Conservation (phyloP, 2,888 invertebrate species). For the Plagodis dolabraria region DNA sequence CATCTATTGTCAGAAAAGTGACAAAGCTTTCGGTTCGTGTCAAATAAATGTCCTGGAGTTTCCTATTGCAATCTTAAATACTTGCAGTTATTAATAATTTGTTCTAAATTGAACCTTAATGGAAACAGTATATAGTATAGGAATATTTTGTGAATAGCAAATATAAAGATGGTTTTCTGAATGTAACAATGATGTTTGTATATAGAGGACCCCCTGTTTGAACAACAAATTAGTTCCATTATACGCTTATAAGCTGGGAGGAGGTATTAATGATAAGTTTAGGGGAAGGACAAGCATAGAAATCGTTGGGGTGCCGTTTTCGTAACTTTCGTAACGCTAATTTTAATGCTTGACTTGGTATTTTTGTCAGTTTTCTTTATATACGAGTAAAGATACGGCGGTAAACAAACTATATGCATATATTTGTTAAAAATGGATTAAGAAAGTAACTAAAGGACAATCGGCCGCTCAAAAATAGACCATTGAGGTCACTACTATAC, state of each 20-base stretch:
- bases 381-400: no score
- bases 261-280: slow-evolving; percentile 57
- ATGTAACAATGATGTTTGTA: slow-evolving; percentile 69
- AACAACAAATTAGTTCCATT: slow-evolving; percentile 83
- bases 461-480: no score
- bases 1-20: slow-evolving; percentile 52
- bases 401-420: no score
- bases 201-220: slow-evolving; percentile 76
- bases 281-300: slow-evolving; percentile 46
- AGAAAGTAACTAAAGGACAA: no score
- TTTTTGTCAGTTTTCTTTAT: neutral
- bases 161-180: slow-evolving; percentile 37
- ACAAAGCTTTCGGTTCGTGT: slow-evolving; percentile 75
- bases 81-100: slow-evolving; percentile 6
- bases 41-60: slow-evolving; percentile 72
- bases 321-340: slow-evolving; percentile 17
- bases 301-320: slow-evolving; percentile 30
- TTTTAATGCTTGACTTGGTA: slow-evolving; percentile 1
- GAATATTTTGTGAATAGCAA: neutral
- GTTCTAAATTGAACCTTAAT: slow-evolving; percentile 39
- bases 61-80: slow-evolving; percentile 44
- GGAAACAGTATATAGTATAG: neutral
- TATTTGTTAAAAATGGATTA: no score
- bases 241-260: slow-evolving; percentile 77
- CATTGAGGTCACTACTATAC: no score